Evolutionary conservation across 2,113 vertebrate genomes (phyloP).

Genomic region (Toxostoma redivivum): DNA sequence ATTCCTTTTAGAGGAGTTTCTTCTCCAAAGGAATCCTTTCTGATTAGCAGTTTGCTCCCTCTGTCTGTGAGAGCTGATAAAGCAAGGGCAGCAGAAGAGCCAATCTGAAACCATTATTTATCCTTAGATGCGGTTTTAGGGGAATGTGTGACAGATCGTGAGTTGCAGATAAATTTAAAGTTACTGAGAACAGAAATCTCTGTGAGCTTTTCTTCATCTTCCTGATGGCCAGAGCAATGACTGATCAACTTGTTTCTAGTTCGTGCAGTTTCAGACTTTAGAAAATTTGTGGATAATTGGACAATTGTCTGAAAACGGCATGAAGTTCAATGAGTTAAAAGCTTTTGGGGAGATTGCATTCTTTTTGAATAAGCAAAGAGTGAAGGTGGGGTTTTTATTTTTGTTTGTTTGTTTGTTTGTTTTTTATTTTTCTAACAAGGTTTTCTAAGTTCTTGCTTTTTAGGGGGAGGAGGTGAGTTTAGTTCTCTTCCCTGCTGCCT

Average conservation of each 20-base stretch:
- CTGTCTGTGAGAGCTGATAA: conserved; percentile 48
- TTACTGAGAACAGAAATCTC: background rate
- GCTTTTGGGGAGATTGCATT: background rate
- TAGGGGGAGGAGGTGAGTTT: background rate
- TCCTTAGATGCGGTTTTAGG: background rate
- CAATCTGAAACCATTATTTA: background rate
- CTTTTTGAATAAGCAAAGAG: background rate
- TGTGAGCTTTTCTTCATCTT: background rate
- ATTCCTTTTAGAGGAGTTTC: background rate
- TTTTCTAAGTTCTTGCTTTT: background rate
- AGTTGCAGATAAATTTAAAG: background rate
- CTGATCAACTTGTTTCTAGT: background rate
- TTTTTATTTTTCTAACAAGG: background rate
- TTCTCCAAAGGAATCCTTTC: background rate
- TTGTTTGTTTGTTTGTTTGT: too few relatives aligned
- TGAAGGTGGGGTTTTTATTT: background rate
- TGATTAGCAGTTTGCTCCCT: conserved; percentile 53
- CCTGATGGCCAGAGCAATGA: background rate
- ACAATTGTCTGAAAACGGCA: background rate
- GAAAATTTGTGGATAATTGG: background rate
- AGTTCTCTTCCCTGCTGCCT: background rate
- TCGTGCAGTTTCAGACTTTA: background rate
- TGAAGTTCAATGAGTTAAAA: background rate
- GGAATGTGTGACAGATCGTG: background rate
- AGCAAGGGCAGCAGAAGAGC: background rate